Base-by-base conservation (phyloP, 2,888 invertebrate genomes). In the Allacma fusca region DNA sequence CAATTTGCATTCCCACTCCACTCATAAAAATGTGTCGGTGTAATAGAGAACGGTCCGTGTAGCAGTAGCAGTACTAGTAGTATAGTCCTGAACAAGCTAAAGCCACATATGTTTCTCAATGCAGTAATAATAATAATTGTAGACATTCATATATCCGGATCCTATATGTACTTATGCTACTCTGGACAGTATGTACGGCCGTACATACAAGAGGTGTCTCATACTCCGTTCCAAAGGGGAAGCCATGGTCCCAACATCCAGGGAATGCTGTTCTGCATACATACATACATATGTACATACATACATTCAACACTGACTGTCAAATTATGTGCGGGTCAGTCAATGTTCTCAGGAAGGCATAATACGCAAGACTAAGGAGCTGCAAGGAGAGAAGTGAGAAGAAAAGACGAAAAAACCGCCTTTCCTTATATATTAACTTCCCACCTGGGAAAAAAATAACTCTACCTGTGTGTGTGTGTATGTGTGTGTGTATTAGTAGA, bases 11-110 rank as follows among this genome's bases (percentile, higher is more conserved):
- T 72, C 59, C 59, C 50, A 72, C 13, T 40, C 40, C 40, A 72
- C 28, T 72, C 71, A 50, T 71, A 72, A 72, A 76, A 43, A 74
- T 43, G n/a, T 28, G n/a, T 67, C 57, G n/a, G n/a, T n/a, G n/a
- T 57, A 24, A 65, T 28, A 50, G 50, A 67, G 57, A n/a, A n/a
- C n/a, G n/a, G n/a, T n/a, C n/a, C n/a, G n/a, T n/a, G n/a, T n/a
- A n/a, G n/a, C n/a, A n/a, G n/a, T n/a, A n/a, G n/a, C n/a, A n/a
- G n/a, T n/a, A n/a, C n/a, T n/a, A n/a, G n/a, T n/a, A n/a, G n/a
- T n/a, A n/a, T n/a, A n/a, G n/a, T n/a, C n/a, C n/a, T n/a, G n/a
- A n/a, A n/a, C n/a, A n/a, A n/a, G n/a, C n/a, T n/a, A n/a, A n/a
- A n/a, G n/a, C n/a, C n/a, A n/a, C n/a, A n/a, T n/a, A n/a, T n/a